phyloP scores from a whole-genome alignment of 2,113 vertebrate genomes.

The Thalassoma bifasciatum region DNA sequence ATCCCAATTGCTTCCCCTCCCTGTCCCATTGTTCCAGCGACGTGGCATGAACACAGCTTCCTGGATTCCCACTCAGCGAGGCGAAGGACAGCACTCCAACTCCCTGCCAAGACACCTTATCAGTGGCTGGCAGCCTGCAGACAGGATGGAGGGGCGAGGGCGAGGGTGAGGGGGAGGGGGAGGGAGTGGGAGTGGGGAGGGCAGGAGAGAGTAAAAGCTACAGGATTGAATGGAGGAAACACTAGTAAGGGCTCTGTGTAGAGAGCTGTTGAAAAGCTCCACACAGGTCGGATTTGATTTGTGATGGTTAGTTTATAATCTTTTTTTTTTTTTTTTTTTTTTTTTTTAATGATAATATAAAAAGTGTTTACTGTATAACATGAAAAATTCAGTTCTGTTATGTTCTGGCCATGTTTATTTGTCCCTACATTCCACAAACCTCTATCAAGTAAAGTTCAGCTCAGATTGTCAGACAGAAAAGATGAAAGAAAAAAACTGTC shows the following conservation, averaged over 20 bases:
- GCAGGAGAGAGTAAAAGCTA: slow-evolving; percentile 53
- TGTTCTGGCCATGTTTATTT: not conserved
- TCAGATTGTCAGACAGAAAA: not conserved
- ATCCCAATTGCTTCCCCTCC: slow-evolving; percentile 56
- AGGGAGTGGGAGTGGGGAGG: not conserved
- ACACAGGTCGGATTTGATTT: not conserved
- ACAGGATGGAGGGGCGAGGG: slow-evolving; percentile 73
- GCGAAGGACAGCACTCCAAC: slow-evolving; percentile 72
- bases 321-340: too few relatives aligned
- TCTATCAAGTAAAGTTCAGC: not conserved
- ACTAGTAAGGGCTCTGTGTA: slow-evolving; percentile 29
- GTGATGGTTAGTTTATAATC: too few relatives aligned
- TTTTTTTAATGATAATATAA: too few relatives aligned
- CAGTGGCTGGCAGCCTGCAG: slow-evolving; percentile 77
- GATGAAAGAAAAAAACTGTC: not conserved
- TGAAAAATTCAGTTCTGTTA: not conserved
- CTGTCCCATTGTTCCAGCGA: slow-evolving; percentile 73
- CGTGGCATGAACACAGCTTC: slow-evolving; percentile 71
- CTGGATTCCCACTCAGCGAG: slow-evolving; percentile 75
- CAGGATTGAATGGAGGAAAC: slow-evolving; percentile 41
- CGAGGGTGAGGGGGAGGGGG: not conserved
- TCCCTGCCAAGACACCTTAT: slow-evolving; percentile 81
- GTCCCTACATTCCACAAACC: not conserved
- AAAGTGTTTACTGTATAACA: too few relatives aligned
- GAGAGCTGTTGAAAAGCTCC: not conserved